phyloP scores from a whole-genome alignment of 2,888 invertebrate genomes.

The Plebejus anna region DNA sequence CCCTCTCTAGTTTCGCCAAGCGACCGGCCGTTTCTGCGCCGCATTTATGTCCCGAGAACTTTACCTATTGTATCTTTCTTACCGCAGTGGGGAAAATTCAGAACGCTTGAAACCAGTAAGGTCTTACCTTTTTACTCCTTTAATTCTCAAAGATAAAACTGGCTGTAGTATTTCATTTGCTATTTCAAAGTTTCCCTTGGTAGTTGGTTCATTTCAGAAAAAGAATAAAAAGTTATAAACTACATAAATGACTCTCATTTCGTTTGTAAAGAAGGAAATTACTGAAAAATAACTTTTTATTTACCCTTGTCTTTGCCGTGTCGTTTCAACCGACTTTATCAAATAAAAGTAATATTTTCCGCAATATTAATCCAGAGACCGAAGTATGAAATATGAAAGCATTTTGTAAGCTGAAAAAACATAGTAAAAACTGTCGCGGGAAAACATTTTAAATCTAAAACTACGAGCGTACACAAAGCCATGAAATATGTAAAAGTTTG shows the following conservation, averaged over 20 bases:
- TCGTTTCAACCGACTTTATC: not conserved
- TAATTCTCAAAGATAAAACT: too few relatives aligned
- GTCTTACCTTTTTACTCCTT: too few relatives aligned
- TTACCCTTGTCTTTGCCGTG: not conserved
- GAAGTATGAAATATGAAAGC: constrained; percentile 11
- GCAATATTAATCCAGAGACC: not conserved
- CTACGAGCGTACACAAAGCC: not conserved
- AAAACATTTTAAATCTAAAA: constrained; percentile 6
- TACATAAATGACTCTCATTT: not conserved
- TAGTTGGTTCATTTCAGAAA: not conserved
- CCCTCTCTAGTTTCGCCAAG: too few relatives aligned
- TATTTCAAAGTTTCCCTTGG: too few relatives aligned
- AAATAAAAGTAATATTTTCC: constrained; percentile 1
- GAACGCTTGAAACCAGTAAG: too few relatives aligned
- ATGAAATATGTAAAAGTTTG: constrained; percentile 4
- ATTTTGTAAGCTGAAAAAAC: constrained; percentile 8
- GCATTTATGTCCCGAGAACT: too few relatives aligned
- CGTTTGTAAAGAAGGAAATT: not conserved
- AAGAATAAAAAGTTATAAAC: not conserved
- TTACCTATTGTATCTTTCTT: too few relatives aligned
- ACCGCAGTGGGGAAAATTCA: too few relatives aligned
- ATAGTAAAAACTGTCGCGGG: not conserved
- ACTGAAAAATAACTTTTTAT: not conserved
- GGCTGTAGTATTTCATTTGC: too few relatives aligned
- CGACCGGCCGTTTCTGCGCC: too few relatives aligned